A percentile compares a stretch with the other conserved stretches of the same genome.
Conservation (phyloP, 2,113 vertebrate genomes). For the Smithornis capensis region DNA sequence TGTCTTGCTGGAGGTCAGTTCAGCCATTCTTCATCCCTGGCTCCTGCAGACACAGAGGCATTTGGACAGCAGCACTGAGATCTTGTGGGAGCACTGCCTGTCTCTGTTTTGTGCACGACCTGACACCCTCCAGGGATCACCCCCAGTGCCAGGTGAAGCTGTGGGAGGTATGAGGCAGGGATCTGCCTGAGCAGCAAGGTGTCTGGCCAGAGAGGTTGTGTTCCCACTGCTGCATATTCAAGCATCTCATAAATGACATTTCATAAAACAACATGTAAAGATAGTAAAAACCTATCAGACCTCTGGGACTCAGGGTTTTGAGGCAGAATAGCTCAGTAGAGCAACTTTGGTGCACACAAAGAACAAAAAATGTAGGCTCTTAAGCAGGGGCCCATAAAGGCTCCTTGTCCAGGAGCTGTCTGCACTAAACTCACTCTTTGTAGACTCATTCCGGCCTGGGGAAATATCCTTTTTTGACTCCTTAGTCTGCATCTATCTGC, state of each 20-base stretch:
- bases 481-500: background rate
- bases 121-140: accelerated
- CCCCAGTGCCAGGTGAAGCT: background rate
- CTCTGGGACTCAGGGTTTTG: background rate
- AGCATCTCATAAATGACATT: background rate
- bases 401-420: background rate
- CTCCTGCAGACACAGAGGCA: background rate
- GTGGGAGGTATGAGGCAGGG: background rate
- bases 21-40: background rate
- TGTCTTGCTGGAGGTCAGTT: background rate
- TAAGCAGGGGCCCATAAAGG: background rate
- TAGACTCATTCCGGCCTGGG: background rate
- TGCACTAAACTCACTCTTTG: background rate
- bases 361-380: background rate
- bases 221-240: background rate
- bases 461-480: background rate
- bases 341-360: background rate
- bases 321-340: background rate
- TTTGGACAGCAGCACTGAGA: background rate
- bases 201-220: background rate
- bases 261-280: background rate
- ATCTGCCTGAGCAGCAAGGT: background rate
- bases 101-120: background rate
- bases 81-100: background rate
- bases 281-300: background rate